Conservation (phyloP, 2,797 vertebrate species). For the Enteromius paludinosus region DNA sequence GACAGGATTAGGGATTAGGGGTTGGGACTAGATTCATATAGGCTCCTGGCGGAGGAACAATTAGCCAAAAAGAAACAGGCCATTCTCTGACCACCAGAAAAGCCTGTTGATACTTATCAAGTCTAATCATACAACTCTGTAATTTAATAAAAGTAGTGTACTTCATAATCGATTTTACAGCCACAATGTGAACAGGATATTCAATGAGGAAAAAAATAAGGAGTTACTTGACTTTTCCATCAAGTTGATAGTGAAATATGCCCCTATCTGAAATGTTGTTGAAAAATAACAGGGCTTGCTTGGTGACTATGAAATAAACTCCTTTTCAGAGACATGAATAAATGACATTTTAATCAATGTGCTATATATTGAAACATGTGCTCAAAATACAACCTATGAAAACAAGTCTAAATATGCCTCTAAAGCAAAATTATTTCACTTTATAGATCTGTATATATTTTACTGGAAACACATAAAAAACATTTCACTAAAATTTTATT, state of each 20-base stretch:
- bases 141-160: background rate
- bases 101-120: background rate
- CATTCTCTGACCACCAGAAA: slow-evolving; percentile 4
- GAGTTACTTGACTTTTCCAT: background rate
- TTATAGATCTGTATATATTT: background rate
- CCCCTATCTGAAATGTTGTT: background rate
- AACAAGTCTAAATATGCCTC: background rate
- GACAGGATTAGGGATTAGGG: slow-evolving; percentile 75
- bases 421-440: background rate
- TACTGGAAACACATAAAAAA: background rate
- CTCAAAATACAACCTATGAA: background rate
- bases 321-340: background rate
- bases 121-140: background rate
- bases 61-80: slow-evolving; percentile 9
- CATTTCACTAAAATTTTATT: background rate
- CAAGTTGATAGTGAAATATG: background rate
- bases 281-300: background rate
- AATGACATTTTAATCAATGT: background rate
- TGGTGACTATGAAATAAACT: background rate
- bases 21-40: slow-evolving; percentile 58
- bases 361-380: background rate
- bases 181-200: background rate
- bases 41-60: slow-evolving; percentile 26
- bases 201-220: background rate
- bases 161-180: background rate